These are phyloP conservation scores for Neuroscelio doddi DNA, from an alignment of 2,888 invertebrate species.

Conservation along the genomic window DNA sequence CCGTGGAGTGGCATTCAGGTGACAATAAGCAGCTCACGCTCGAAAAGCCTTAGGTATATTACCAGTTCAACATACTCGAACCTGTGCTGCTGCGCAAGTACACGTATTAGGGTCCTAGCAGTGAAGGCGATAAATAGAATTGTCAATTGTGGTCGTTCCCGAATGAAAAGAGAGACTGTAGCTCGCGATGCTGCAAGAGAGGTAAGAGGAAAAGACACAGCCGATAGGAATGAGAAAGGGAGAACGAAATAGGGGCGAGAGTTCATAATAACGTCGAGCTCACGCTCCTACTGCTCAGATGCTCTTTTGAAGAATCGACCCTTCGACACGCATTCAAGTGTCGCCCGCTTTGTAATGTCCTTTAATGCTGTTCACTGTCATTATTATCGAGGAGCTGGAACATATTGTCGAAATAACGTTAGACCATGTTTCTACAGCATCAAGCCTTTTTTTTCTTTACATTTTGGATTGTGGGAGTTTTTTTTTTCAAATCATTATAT, in stretches of 20 bases:
- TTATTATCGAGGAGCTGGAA: constrained; percentile 66
- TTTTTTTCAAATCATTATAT: no score
- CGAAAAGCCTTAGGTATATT: constrained; percentile 45
- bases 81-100: constrained; percentile 35
- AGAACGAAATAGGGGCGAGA: constrained; percentile 39
- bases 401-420: constrained; percentile 63
- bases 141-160: constrained; percentile 49
- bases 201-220: constrained; percentile 28
- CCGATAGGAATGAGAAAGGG: constrained; percentile 13
- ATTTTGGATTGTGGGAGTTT: constrained; percentile 42
- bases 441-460: constrained; percentile 62
- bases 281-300: constrained; percentile 57
- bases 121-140: constrained; percentile 48
- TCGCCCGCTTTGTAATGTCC: constrained; percentile 67
- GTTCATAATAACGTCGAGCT: constrained; percentile 65
- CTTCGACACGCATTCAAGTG: constrained; percentile 68
- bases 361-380: constrained; percentile 66
- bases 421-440: constrained; percentile 53
- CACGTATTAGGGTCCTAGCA: constrained; percentile 37
- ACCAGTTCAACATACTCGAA: constrained; percentile 43
- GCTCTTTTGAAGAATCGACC: constrained; percentile 66
- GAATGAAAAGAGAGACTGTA: constrained; percentile 39
- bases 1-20: constrained; percentile 42
- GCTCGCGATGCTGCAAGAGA: constrained; percentile 52
- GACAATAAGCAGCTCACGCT: constrained; percentile 44